Conservation (phyloP, 2,888 invertebrate species). For the Ophonus ardosiacus region DNA sequence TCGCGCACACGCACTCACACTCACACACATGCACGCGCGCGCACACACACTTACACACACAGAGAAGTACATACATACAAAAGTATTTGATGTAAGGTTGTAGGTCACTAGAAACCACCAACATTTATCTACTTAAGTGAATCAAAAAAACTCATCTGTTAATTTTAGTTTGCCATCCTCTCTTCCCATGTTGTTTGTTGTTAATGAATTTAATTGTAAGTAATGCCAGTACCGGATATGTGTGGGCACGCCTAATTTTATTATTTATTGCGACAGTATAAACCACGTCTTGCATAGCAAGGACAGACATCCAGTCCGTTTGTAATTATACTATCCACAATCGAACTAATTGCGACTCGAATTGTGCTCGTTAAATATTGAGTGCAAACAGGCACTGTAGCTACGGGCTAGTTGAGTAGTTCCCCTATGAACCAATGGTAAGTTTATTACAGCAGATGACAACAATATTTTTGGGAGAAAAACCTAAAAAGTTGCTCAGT, state of each 20-base stretch:
- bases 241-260: constrained; percentile 64
- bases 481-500: too few species aligned
- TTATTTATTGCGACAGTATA: constrained; percentile 61
- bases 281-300: constrained; percentile 17
- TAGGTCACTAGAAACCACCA: not conserved
- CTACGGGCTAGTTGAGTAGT: not conserved
- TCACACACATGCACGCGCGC: too few species aligned
- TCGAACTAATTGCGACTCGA: constrained; percentile 55
- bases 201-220: constrained; percentile 62
- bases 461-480: too few species aligned
- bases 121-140: not conserved
- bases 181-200: not conserved
- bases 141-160: not conserved
- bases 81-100: not conserved
- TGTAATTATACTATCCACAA: constrained; percentile 58
- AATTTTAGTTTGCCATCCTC: not conserved
- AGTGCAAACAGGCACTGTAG: constrained; percentile 45
- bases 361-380: constrained; percentile 62
- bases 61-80: too few species aligned
- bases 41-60: too few species aligned
- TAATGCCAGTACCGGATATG: constrained; percentile 57
- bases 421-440: too few species aligned
- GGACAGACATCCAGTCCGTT: constrained; percentile 11
- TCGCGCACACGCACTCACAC: too few species aligned
- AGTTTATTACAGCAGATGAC: too few species aligned